These are phyloP conservation scores for Radopholus similis DNA, from an alignment of 1,140 invertebrate species.

Conservation along the genomic window DNA sequence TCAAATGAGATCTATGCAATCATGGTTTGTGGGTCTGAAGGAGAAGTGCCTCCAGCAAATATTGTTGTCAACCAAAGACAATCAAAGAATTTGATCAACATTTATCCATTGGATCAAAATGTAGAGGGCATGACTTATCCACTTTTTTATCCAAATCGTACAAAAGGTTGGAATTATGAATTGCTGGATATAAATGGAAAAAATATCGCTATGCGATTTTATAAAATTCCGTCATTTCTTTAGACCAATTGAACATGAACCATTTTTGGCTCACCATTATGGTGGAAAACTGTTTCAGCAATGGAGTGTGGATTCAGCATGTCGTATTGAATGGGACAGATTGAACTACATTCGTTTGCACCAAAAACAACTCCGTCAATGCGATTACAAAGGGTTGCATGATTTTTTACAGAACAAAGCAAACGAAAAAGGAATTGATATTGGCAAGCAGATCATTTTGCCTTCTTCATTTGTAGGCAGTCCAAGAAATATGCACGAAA, in stretches of 20 bases:
- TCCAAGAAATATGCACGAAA: neutral
- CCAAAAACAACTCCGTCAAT: neutral
- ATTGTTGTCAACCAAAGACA: neutral
- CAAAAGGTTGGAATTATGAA: slow-evolving; percentile 6
- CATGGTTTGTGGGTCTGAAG: neutral
- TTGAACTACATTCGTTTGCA: neutral
- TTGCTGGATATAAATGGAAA: slow-evolving; percentile 9
- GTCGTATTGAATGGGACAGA: slow-evolving; percentile 13
- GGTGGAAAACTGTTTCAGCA: slow-evolving; percentile 18
- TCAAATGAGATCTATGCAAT: neutral
- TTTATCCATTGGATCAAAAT: neutral
- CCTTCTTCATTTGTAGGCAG: neutral
- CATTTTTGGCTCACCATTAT: slow-evolving; percentile 3
- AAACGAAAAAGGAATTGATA: neutral
- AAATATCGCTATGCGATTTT: slow-evolving; percentile 15
- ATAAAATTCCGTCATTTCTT: neutral
- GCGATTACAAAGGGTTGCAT: neutral
- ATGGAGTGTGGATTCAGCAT: slow-evolving; percentile 9
- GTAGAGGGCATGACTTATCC: slow-evolving; percentile 5
- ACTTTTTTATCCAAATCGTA: slow-evolving; percentile 20
- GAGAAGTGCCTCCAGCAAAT: neutral
- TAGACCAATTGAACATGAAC: neutral
- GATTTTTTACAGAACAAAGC: neutral
- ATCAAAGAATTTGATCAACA: neutral
- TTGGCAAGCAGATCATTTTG: neutral